Conservation (phyloP, 2,888 invertebrate species). For the Sthenelais limicola region DNA sequence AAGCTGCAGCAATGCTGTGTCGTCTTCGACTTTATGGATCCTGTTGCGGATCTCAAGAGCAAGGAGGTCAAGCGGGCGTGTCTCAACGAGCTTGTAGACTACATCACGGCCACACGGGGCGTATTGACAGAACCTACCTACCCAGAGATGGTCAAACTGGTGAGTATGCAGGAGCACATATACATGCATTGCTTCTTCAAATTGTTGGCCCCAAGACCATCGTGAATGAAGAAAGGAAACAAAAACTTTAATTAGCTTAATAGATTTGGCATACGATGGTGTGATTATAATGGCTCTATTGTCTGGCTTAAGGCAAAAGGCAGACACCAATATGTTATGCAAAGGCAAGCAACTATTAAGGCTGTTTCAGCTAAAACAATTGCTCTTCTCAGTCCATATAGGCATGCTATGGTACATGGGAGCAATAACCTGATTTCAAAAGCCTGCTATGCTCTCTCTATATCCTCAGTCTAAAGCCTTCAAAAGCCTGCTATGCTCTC, state of each 20-base stretch:
- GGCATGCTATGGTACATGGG: too few species aligned
- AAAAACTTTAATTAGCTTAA: background rate
- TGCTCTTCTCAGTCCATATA: background rate
- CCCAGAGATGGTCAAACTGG: constrained; percentile 99
- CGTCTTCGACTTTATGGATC: constrained; percentile 98
- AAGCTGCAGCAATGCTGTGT: constrained; percentile 99
- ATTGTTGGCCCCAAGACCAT: background rate
- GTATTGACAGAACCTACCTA: constrained; percentile 97
- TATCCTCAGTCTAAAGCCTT: too few species aligned
- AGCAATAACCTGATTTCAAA: too few species aligned
- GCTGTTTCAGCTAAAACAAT: background rate
- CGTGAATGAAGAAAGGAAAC: background rate
- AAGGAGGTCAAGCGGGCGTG: constrained; percentile 98
- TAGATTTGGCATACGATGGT: background rate
- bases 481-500: too few species aligned
- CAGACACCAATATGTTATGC: background rate
- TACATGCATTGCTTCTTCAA: too few species aligned
- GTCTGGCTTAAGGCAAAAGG: too few species aligned
- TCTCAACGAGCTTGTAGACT: constrained; percentile 97
- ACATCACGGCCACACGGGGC: constrained; percentile 90
- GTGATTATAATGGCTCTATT: background rate
- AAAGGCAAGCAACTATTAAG: background rate
- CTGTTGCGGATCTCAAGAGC: constrained; percentile 97
- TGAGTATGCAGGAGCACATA: too few species aligned
- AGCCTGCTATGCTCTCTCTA: too few species aligned